phyloP scores from a whole-genome alignment of 1,140 invertebrate species.

The Caenorhabditis briggsae region DNA sequence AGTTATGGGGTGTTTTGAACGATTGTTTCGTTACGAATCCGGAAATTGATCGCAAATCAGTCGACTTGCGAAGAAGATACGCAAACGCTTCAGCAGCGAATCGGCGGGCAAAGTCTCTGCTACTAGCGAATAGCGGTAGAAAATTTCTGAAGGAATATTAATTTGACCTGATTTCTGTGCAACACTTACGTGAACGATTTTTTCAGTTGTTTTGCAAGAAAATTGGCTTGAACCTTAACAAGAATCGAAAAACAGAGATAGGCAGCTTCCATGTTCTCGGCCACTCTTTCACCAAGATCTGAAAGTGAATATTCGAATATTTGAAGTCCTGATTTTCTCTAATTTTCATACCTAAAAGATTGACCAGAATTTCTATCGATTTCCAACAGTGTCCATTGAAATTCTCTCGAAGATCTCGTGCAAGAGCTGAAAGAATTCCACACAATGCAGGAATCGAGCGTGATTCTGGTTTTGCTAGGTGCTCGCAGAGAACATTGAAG shows the following conservation, averaged over 20 bases:
- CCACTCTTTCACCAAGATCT: slow-evolving; percentile 55
- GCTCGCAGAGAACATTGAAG: slow-evolving; percentile 6
- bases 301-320: not conserved
- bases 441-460: slow-evolving; percentile 48
- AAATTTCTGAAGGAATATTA: slow-evolving; percentile 45
- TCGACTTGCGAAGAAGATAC: slow-evolving; percentile 55
- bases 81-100: slow-evolving; percentile 61
- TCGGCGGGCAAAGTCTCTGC: slow-evolving; percentile 40
- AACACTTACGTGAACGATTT: slow-evolving; percentile 57
- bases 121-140: slow-evolving; percentile 59
- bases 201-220: slow-evolving; percentile 52
- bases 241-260: slow-evolving; percentile 56
- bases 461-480: slow-evolving; percentile 60
- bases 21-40: slow-evolving; percentile 47
- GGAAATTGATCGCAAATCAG: slow-evolving; percentile 13
- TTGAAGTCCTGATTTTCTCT: not conserved
- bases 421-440: slow-evolving; percentile 63
- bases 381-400: slow-evolving; percentile 67
- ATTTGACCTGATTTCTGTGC: not conserved
- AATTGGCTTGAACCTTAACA: slow-evolving; percentile 59
- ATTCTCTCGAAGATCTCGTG: slow-evolving; percentile 69
- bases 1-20: slow-evolving; percentile 47
- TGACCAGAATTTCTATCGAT: slow-evolving; percentile 67
- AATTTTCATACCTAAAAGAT: slow-evolving; percentile 62
- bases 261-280: slow-evolving; percentile 55